phyloP scores from a whole-genome alignment of 2,113 vertebrate species.

The Lucifuga dentata region DNA sequence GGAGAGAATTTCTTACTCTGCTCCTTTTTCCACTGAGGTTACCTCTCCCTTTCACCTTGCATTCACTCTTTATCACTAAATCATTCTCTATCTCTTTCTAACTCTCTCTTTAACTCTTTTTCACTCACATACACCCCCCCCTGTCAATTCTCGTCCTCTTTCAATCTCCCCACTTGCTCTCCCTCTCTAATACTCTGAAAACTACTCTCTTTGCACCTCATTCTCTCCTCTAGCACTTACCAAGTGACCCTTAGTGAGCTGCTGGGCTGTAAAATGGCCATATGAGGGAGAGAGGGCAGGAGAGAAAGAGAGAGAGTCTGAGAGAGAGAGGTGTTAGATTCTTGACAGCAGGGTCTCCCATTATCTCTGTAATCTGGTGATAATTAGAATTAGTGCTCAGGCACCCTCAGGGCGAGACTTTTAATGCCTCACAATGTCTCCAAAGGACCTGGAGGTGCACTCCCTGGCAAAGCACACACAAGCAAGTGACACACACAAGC shows the following conservation, averaged over 20 bases:
- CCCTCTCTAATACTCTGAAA: constrained; percentile 76
- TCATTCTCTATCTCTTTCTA: constrained; percentile 73
- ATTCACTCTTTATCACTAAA: constrained; percentile 74
- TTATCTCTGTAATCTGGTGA: constrained; percentile 86
- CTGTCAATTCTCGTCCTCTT: constrained; percentile 78
- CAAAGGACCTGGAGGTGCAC: constrained; percentile 68
- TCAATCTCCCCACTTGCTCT: constrained; percentile 76
- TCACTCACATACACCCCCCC: constrained; percentile 70
- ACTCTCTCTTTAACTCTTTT: constrained; percentile 78
- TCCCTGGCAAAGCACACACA: constrained; percentile 48
- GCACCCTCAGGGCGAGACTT: constrained; percentile 69
- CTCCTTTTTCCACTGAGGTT: constrained; percentile 43
- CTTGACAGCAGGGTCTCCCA: constrained; percentile 77
- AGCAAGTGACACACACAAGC: constrained; percentile 2
- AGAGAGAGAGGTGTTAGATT: constrained; percentile 72
- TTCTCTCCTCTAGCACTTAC: constrained; percentile 73
- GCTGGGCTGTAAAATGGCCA: constrained; percentile 82
- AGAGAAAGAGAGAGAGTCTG: constrained; percentile 53
- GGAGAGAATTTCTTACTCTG: constrained; percentile 41
- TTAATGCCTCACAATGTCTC: constrained; percentile 78
- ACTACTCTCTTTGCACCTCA: constrained; percentile 75
- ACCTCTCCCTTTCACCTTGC: constrained; percentile 62
- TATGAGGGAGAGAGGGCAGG: constrained; percentile 59
- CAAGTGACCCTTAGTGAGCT: constrained; percentile 69
- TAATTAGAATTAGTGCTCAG: constrained; percentile 83